Conservation (phyloP, 2,113 vertebrate species). For the Cololabis saira region DNA sequence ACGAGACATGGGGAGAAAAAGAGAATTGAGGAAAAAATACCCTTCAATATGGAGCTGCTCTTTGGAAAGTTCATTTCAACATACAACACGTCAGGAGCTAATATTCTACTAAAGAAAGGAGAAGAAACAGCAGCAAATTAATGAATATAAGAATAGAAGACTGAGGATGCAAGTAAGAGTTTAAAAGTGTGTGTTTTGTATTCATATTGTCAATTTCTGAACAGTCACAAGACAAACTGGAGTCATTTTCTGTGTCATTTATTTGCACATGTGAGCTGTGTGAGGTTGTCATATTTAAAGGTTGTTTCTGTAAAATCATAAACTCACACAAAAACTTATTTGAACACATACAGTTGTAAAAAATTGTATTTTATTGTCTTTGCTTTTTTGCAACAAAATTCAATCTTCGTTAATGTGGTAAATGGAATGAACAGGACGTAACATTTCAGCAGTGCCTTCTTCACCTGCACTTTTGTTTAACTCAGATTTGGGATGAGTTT, state of each 20-base stretch:
- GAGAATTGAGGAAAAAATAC: neutral
- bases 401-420: constrained; percentile 14
- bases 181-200: neutral
- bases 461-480: too few relatives aligned
- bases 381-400: constrained; percentile 2
- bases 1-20: constrained; percentile 2
- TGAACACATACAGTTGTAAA: neutral
- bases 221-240: constrained; percentile 9
- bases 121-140: neutral
- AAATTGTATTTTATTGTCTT: too few relatives aligned
- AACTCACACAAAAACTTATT: too few relatives aligned
- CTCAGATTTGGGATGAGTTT: too few relatives aligned
- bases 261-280: constrained; percentile 36
- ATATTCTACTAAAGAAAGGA: too few relatives aligned
- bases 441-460: neutral
- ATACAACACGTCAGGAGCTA: too few relatives aligned
- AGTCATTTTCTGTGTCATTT: constrained; percentile 33
- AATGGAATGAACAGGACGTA: constrained; percentile 6
- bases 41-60: constrained; percentile 1
- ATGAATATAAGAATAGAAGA: neutral
- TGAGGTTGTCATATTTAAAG: constrained; percentile 15
- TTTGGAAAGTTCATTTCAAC: neutral
- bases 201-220: constrained; percentile 4
- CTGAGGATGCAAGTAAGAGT: constrained; percentile 11
- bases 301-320: too few relatives aligned